Evolutionary conservation across 2,113 vertebrate species (phyloP).

Genomic region (Cephalopterus ornatus): DNA sequence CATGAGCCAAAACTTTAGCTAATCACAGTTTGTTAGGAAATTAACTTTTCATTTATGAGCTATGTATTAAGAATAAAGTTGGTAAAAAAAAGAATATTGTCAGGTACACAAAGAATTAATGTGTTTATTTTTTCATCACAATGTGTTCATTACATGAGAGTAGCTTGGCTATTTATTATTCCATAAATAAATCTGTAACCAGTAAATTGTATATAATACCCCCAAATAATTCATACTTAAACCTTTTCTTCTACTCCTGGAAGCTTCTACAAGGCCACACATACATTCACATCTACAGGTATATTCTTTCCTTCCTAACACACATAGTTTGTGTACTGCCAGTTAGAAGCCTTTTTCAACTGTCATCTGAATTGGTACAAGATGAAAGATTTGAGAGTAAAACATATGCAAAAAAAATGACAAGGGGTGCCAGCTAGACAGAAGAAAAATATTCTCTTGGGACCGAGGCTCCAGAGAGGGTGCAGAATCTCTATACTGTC

Average conservation of each 20-base stretch:
- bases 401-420: neutral
- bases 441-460: neutral
- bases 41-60: neutral
- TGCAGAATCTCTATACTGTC: neutral
- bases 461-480: neutral
- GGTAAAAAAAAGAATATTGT: neutral
- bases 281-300: neutral
- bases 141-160: neutral
- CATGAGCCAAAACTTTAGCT: neutral
- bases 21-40: neutral
- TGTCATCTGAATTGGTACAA: neutral
- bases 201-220: neutral
- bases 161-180: neutral
- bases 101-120: neutral
- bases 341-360: neutral
- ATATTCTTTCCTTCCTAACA: neutral
- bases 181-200: neutral
- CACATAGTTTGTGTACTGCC: rapidly evolving
- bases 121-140: neutral
- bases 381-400: neutral
- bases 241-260: neutral
- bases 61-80: neutral
- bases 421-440: neutral
- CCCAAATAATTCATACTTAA: neutral
- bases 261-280: neutral